Evolutionary conservation across 1,140 invertebrate species (phyloP).

Genomic region (Phthorimaea operculella): DNA sequence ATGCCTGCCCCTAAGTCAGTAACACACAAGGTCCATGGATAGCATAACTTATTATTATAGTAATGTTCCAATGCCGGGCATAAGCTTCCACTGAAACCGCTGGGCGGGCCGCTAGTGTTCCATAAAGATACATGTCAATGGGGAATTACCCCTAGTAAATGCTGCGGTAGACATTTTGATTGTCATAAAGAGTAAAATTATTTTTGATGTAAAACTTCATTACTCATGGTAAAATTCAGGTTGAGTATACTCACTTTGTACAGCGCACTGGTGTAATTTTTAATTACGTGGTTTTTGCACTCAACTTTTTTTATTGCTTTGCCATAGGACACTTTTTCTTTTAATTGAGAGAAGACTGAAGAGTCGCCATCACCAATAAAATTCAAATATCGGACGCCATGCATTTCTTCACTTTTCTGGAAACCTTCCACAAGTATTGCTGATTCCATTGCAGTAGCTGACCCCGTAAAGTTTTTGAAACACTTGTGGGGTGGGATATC

Average conservation of each 20-base stretch:
- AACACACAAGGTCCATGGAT: no score
- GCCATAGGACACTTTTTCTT: conserved; percentile 5
- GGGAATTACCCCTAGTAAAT: background rate
- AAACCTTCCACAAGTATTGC: conserved; percentile 35
- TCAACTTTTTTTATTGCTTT: conserved; percentile 5
- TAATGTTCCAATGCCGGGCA: background rate
- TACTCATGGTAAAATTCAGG: background rate
- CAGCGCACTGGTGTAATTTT: conserved; percentile 9
- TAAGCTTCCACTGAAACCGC: background rate
- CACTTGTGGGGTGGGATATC: conserved; percentile 22
- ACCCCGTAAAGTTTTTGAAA: conserved; percentile 31
- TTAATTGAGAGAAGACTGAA: conserved; percentile 7
- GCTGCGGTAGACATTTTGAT: background rate
- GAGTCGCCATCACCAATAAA: conserved; percentile 29
- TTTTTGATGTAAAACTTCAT: background rate
- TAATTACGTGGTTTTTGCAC: conserved; percentile 10
- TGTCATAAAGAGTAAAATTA: background rate
- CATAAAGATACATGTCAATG: background rate
- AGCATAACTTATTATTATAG: background rate
- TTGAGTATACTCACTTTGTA: background rate
- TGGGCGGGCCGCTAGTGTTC: no score
- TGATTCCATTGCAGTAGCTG: conserved; percentile 33
- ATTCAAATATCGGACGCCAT: conserved; percentile 19
- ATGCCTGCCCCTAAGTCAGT: no score
- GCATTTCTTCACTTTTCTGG: conserved; percentile 20